phyloP scores from a whole-genome alignment of 1,140 invertebrate species.

The Zeugodacus cucurbitae region DNA sequence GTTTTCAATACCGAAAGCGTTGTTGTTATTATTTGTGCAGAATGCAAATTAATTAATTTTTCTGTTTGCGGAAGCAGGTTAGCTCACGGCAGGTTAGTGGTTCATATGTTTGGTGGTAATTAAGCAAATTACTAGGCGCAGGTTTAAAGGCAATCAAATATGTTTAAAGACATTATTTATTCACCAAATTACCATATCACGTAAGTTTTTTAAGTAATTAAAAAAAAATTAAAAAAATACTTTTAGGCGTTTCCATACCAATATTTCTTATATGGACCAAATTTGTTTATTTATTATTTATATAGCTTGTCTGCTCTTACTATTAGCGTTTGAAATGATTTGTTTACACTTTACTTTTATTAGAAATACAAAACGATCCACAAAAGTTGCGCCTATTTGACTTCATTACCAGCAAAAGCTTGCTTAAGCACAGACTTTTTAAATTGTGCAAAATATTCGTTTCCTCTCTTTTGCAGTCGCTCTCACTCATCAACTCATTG shows the following conservation, averaged over 20 bases:
- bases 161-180: too few relatives aligned
- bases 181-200: too few relatives aligned
- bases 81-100: neutral
- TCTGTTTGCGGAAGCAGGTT: neutral
- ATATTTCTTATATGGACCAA: too few relatives aligned
- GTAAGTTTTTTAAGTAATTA: too few relatives aligned
- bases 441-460: neutral
- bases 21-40: neutral
- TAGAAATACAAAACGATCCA: too few relatives aligned
- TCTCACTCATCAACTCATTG: neutral
- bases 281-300: too few relatives aligned
- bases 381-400: too few relatives aligned
- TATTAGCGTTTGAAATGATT: too few relatives aligned
- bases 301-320: too few relatives aligned
- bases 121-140: neutral
- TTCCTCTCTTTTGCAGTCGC: neutral
- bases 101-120: neutral
- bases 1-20: neutral
- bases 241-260: too few relatives aligned
- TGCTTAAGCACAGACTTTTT: neutral
- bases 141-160: neutral
- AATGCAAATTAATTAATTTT: conserved; percentile 30
- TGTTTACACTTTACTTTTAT: too few relatives aligned
- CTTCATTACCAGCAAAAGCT: neutral
- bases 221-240: neutral